A percentile compares a stretch with the other conserved stretches of the same genome.
Evolutionary conservation across 2,797 vertebrate species (phyloP).

Genomic region (Mastacembelus armatus): DNA sequence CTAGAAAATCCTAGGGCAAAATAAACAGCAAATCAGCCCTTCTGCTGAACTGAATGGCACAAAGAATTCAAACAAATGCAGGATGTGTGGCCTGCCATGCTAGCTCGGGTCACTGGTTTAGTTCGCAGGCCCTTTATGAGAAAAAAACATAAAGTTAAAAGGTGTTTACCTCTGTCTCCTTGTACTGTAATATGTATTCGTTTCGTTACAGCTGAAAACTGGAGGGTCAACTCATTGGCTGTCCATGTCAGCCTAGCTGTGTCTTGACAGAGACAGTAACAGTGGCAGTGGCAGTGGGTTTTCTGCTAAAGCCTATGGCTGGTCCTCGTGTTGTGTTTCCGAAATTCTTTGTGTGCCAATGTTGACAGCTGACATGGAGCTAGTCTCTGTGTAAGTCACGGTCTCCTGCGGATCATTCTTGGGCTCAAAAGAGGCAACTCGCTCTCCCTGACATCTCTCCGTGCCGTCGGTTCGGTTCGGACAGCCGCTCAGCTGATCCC

Average conservation of each 20-base stretch:
- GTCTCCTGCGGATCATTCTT: conserved; percentile 63
- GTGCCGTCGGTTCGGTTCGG: conserved; percentile 72
- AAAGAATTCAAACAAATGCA: conserved; percentile 40
- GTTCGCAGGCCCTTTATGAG: conserved; percentile 51
- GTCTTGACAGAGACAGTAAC: conserved; percentile 54
- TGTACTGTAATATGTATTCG: conserved; percentile 50
- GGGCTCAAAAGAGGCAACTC: conserved; percentile 47
- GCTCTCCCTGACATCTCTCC: conserved; percentile 65
- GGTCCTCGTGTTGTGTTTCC: conserved; percentile 74
- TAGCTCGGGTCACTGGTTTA: conserved; percentile 44
- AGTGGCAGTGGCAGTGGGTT: conserved; percentile 59
- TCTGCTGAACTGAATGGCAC: conserved; percentile 15
- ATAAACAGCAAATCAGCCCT: neutral
- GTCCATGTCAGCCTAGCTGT: conserved; percentile 60
- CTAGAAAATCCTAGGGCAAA: neutral
- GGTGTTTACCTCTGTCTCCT: conserved; percentile 77
- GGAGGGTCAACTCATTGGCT: conserved; percentile 64
- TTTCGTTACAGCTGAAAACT: conserved; percentile 58
- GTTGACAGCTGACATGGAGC: conserved; percentile 79
- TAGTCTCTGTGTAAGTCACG: conserved; percentile 58
- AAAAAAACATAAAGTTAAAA: conserved; percentile 60
- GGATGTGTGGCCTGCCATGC: conserved; percentile 56
- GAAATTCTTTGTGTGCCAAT: conserved; percentile 77
- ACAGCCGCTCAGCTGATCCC: conserved; percentile 76
- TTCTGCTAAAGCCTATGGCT: conserved; percentile 63